Percentiles rank a stretch among this genome's conserved stretches.
Evolutionary conservation across 1,140 invertebrate genomes (phyloP).

Genomic region (Cheumatopsyche charites): DNA sequence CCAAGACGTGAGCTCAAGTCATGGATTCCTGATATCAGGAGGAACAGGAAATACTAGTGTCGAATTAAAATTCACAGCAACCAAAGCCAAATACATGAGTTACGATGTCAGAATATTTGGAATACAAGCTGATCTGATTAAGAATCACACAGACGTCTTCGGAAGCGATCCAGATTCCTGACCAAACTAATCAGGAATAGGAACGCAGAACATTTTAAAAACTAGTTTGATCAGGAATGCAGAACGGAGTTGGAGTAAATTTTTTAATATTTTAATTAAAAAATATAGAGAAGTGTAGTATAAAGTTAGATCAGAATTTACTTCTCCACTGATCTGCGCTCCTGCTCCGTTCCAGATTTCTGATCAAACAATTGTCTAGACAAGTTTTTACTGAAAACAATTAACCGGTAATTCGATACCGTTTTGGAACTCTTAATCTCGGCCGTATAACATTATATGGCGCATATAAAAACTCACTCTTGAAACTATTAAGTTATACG

Average conservation of each 20-base stretch:
- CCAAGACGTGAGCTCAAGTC: slow-evolving; percentile 48
- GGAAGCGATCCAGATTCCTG: neutral
- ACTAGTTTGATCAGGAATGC: neutral
- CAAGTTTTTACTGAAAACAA: neutral
- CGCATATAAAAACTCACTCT: slow-evolving; percentile 19
- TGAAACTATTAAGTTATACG: slow-evolving; percentile 16
- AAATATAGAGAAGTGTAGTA: no score
- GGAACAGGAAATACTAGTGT: slow-evolving; percentile 41
- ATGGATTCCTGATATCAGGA: slow-evolving; percentile 51
- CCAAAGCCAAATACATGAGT: slow-evolving; percentile 24
- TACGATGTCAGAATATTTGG: slow-evolving; percentile 37
- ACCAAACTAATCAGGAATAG: neutral
- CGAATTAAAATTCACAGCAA: slow-evolving; percentile 24
- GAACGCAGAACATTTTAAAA: neutral
- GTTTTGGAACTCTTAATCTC: slow-evolving; percentile 10
- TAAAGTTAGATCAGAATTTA: no score
- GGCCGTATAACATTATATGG: slow-evolving; percentile 12
- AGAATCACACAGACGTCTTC: slow-evolving; percentile 22
- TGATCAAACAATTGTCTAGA: neutral
- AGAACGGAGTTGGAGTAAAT: slow-evolving; percentile 19
- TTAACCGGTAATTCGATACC: slow-evolving; percentile 7
- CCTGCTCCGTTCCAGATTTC: no score
- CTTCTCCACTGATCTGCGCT: no score
- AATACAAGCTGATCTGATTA: slow-evolving; percentile 15
- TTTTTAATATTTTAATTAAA: no score